These are phyloP conservation scores for Penaeus vannamei DNA, from an alignment of 1,140 invertebrate genomes.

Conservation along the genomic window DNA sequence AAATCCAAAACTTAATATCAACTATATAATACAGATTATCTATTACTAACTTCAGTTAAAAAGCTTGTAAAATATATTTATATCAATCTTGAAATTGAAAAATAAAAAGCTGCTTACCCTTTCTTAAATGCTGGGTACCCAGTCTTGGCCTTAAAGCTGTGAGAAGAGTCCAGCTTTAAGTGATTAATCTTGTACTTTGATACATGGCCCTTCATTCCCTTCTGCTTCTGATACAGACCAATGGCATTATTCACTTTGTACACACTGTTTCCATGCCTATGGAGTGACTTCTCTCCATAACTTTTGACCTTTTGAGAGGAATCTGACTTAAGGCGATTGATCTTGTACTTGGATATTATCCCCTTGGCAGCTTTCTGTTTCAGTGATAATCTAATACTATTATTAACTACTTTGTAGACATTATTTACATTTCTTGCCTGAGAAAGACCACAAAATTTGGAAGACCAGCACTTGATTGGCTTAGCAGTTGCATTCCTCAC, in stretches of 20 bases:
- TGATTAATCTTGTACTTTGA: conserved; percentile 58
- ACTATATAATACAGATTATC: too few species aligned
- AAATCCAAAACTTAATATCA: too few species aligned
- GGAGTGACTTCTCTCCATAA: too few species aligned
- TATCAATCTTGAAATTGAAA: neutral
- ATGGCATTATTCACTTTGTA: conserved; percentile 30
- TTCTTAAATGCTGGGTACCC: neutral
- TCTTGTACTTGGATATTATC: conserved; percentile 57
- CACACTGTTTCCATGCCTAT: neutral
- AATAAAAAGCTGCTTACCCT: neutral
- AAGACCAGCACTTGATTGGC: neutral
- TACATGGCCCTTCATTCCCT: conserved; percentile 43
- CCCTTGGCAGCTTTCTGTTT: conserved; percentile 54
- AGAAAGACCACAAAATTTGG: neutral
- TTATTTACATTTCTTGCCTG: conserved; percentile 12
- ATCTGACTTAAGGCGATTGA: conserved; percentile 45
- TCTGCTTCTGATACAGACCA: conserved; percentile 44
- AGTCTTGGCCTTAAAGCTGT: neutral
- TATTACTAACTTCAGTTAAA: too few species aligned
- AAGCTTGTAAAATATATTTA: too few species aligned
- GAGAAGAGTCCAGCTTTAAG: conserved; percentile 29
- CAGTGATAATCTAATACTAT: conserved; percentile 10
- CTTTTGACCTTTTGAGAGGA: neutral
- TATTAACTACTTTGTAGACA: conserved; percentile 34
- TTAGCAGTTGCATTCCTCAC: conserved; percentile 28